Conservation (phyloP, 2,888 invertebrate species). For the Chrysopilus asiliformis region DNA sequence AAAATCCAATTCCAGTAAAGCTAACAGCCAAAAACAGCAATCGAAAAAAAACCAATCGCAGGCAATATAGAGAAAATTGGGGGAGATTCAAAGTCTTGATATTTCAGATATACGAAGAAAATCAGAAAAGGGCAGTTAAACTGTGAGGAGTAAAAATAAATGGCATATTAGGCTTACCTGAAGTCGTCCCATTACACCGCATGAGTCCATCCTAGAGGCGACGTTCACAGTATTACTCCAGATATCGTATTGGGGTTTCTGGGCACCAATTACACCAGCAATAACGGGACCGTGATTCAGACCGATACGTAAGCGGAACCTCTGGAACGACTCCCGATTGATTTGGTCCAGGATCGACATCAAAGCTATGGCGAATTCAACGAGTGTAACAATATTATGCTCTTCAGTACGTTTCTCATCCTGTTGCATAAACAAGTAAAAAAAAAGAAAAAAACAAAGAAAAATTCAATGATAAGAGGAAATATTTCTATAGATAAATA, state of each 20-base stretch:
- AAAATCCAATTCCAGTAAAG: no score
- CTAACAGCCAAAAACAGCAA: no score
- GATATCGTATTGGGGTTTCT: conserved; percentile 96
- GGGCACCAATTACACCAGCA: conserved; percentile 92
- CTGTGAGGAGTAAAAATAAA: no score
- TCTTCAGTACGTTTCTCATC: conserved; percentile 66
- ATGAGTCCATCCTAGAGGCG: conserved; percentile 94
- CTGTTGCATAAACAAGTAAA: no score
- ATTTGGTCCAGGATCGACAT: conserved; percentile 89
- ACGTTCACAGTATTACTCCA: conserved; percentile 99
- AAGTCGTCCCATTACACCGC: conserved; percentile 75
- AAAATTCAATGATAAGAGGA: no score
- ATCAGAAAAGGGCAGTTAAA: no score
- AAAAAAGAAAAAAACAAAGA: no score
- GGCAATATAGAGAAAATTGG: no score
- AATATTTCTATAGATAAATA: no score
- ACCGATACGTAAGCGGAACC: conserved; percentile 84
- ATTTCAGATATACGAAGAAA: no score
- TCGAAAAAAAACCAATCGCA: no score
- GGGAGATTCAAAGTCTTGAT: no score
- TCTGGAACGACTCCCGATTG: conserved; percentile 91
- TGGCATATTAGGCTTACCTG: conserved; percentile 43
- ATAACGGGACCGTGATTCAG: conserved; percentile 52
- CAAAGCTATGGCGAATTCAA: conserved; percentile 89
- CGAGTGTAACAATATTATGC: conserved; percentile 74